Evolutionary conservation across 1,140 invertebrate genomes (phyloP), one percentile per base, ranked within the genome.

Genomic region (Drosophila subpulchrella): DNA sequence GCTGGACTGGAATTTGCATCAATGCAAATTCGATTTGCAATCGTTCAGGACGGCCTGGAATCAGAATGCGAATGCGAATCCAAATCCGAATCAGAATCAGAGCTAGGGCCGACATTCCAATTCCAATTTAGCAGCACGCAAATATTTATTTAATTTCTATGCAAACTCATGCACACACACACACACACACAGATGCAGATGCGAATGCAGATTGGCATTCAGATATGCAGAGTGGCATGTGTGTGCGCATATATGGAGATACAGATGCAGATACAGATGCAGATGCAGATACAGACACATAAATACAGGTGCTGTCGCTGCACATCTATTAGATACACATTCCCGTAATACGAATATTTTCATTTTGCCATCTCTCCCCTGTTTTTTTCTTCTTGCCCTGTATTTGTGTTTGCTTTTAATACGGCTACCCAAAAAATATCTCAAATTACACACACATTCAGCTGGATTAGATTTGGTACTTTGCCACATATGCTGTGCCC

Each of bases 91-190:
- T 32, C 58, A 55, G 38, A 72, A 46, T 42, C 55, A 63, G 13
- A 57, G 39, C 44, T 57, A 39, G 50, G 32, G 51, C 39, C 67
- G 68, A 68, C 78, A 88, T 86, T 88, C 76, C 83, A 88, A 82
- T 86, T 88, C 76, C 83, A 86, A 86, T 86, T 86, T 83, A 68
- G 79, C 79, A 83, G 66, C 62, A 83, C 53, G 83, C 83, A 86
- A 86, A 86, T 86, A 86, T 86, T 86, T 86, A 88, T 81, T 78
- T 86, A 83, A 86, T 86, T 83, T 88, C 53, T 78, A 83, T 77
- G 74, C 75, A 77, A 77, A 77, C 63, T 59, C 57, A 66, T 50
- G 79, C 81, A 70, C 65, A 78, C 66, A 59, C 80, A 76, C 50
- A n/a, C 81, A 70, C 65, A 78, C 66, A 67, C 48, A 17, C 61